Evolutionary conservation across 2,113 vertebrate genomes (phyloP), one percentile per base, ranked within the genome.

Genomic region (Sander vitreus): DNA sequence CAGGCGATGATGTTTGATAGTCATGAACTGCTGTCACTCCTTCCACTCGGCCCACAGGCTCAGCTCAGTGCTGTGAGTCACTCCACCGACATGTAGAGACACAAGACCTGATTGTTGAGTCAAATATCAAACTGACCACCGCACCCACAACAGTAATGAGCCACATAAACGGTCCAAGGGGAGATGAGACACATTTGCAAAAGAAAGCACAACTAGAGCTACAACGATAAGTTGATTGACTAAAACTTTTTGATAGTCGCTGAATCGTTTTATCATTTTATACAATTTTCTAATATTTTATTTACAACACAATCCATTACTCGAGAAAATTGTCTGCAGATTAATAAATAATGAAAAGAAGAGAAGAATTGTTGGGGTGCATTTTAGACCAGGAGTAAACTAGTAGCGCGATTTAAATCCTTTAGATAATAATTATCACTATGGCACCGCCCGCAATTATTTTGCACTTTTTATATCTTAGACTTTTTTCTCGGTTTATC

Each of bases 31-130:
- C 57, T 23, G 54, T 87, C 91, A 89, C 91, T 94, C 84, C 85
- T 93, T 92, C 91, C 91, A 92, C 36, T 77, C 85, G 21, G 76
- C 89, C 91, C 89, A 92, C 90, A 68, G 80, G 3, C 66, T 59
- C 51, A 19, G 67, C 76, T 78, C 75, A 66, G 73, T 0, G 23
- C 79, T 45, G 62, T 85, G 88, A 93, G 66, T 91, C 91, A 92
- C 79, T 75, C 88, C 66, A 76, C 84, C 77, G 27, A 88, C 89
- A 74, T 21, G 23, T 8, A 67, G 57, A 86, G 23, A n/a, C 82
- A 92, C 82, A 93, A 90, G 72, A 88, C 82, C 76, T 2, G 69
- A 93, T 89, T 92, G 89, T 92, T 82, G 84, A 62, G 69, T 74
- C 75, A 81, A 92, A 89, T 81, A 81, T 84, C 87, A 68, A 57